A percentile compares a stretch with the other conserved stretches of the same genome.
Conservation (phyloP, 2,113 vertebrate genomes). For the Scytalopus superciliaris region DNA sequence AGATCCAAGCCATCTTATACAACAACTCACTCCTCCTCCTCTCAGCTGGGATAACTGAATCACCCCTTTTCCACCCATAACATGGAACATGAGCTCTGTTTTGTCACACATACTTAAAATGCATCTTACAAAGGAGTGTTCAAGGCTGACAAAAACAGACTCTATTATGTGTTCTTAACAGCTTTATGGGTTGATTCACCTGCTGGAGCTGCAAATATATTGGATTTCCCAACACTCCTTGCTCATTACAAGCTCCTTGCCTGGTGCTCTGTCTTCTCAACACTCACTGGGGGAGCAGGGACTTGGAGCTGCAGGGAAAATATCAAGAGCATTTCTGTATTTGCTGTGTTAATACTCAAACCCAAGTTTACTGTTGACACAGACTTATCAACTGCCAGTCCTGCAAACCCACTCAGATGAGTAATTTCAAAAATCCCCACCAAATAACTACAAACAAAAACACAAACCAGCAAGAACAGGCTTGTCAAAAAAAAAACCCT, state of each 20-base stretch:
- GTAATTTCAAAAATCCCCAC: rapidly evolving
- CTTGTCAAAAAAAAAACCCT: not conserved
- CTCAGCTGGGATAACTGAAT: not conserved
- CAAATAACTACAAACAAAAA: not conserved
- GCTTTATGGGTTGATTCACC: not conserved
- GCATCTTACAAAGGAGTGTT: not conserved
- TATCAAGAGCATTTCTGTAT: not conserved
- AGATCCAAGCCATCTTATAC: not conserved
- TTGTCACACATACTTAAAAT: not conserved
- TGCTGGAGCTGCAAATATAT: not conserved
- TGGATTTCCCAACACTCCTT: not conserved
- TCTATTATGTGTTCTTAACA: not conserved
- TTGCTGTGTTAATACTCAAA: not conserved
- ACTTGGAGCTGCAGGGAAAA: not conserved
- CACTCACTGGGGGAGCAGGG: not conserved
- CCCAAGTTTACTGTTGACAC: not conserved
- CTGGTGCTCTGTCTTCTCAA: not conserved
- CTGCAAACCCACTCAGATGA: not conserved
- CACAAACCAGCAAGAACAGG: not conserved
- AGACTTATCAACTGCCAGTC: not conserved
- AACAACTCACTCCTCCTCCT: not conserved
- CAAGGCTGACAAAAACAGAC: not conserved
- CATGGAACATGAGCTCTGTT: not conserved
- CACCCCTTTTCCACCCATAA: not conserved
- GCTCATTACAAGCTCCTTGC: not conserved